A percentile compares a stretch with the other conserved stretches of the same genome.
These are phyloP conservation scores for Metopia argyrocephala DNA, from an alignment of 2,888 invertebrate species.

Conservation along the genomic window DNA sequence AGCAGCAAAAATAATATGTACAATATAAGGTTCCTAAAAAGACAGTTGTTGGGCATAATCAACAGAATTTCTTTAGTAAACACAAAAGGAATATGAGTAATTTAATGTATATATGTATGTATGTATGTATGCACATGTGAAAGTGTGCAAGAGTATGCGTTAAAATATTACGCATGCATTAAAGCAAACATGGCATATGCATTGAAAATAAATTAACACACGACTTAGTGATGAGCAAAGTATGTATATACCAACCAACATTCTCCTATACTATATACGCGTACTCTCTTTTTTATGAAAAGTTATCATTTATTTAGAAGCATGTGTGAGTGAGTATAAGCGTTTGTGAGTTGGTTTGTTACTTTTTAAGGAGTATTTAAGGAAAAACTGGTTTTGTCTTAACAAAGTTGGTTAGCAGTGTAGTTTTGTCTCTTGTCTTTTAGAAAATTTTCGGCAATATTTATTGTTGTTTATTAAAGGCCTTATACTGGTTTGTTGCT, in stretches of 20 bases:
- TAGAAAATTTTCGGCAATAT: conserved; percentile 59
- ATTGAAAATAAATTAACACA: not conserved
- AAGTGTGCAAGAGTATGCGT: conserved; percentile 29
- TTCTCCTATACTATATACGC: not conserved
- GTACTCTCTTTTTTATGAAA: conserved; percentile 3
- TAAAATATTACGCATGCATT: not conserved
- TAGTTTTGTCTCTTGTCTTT: conserved; percentile 30
- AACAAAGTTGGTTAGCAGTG: conserved; percentile 23
- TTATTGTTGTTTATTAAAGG: conserved; percentile 51
- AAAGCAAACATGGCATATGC: conserved; percentile 16
- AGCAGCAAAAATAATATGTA: conserved; percentile 8
- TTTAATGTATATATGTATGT: not conserved
- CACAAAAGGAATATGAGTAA: not conserved
- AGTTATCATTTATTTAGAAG: not conserved
- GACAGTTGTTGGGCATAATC: conserved; percentile 54
- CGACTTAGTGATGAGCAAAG: no score
- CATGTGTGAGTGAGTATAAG: not conserved
- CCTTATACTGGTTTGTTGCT: conserved; percentile 30
- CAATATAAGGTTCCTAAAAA: no score
- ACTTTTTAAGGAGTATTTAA: conserved; percentile 17
- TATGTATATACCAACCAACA: not conserved
- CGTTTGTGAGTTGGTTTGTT: not conserved
- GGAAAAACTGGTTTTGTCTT: conserved; percentile 49
- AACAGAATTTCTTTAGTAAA: conserved; percentile 47
- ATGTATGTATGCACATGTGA: not conserved